Base-by-base conservation (phyloP, 2,888 invertebrate genomes). In the Netelia melanura region DNA sequence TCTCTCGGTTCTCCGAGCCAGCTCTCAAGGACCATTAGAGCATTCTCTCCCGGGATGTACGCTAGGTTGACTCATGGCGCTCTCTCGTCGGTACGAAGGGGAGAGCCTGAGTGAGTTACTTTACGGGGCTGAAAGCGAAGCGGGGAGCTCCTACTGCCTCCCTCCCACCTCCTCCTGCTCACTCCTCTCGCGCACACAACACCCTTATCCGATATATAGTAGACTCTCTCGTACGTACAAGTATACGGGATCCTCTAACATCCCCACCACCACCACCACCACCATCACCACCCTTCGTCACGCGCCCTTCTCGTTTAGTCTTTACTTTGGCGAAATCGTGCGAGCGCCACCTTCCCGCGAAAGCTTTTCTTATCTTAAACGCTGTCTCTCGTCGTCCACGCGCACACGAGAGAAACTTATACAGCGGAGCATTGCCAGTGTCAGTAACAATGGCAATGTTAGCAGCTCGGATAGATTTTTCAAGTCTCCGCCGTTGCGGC, bases 1-100 rank as follows among this genome's bases (percentile, higher is more conserved):
- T 72, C 84, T 81, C 84, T 80, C 64, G 86, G 81, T 85, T 83
- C 71, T 83, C 85, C 75, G 81, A 81, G 84, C 77, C 85, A 83
- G 85, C 86, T 86, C 87, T 87, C 87, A 88, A 86, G 85, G 88
- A 85, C 91, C 90, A 90, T 90, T 90, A 90, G 89, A 89, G 88
- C 90, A 87, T 88, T 89, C 89, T 89, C 89, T 87, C 87, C 88
- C 86, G 76, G 87, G 86, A 87, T 84, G 75, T 85, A 85, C 85
- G 85, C 75, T 82, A 88, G 88, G 88, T 91, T 91, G 91, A 92
- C 91, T 92, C 92, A 91, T 89, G 91, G 91, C 89, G 84, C 84
- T 17, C 58, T 52, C 25, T 17, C 56, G n/a, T 52, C 21, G 76
- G 77, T 84, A 83, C 87, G 85, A 79, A 86, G 81, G 43, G 43